Conservation (phyloP, 2,113 vertebrate species). For the Perognathus longimembris region DNA sequence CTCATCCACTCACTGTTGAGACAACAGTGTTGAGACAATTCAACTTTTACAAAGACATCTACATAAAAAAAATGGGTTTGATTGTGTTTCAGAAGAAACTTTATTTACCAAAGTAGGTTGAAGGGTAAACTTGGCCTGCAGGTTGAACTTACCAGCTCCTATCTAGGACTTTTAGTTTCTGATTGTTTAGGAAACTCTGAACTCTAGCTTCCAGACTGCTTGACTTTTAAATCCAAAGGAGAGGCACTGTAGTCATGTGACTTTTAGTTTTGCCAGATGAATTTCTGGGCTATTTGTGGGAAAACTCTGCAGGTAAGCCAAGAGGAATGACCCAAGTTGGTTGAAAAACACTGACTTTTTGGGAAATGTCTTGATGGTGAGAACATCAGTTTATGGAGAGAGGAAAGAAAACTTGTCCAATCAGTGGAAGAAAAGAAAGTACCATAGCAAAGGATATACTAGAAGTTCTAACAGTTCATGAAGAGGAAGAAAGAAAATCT, state of each 20-base stretch:
- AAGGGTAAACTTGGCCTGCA: background rate
- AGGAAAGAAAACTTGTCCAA: background rate
- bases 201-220: conserved; percentile 47
- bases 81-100: conserved; percentile 11
- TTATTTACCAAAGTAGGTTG: background rate
- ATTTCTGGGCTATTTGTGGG: conserved; percentile 60
- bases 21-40: background rate
- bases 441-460: background rate
- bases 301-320: conserved; percentile 53
- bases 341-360: conserved; percentile 33
- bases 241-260: conserved; percentile 68
- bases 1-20: too few species aligned
- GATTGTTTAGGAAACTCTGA: conserved; percentile 68
- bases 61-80: background rate
- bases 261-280: conserved; percentile 57
- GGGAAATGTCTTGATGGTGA: background rate
- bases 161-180: background rate
- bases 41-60: background rate
- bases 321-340: conserved; percentile 56
- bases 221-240: conserved; percentile 67
- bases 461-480: conserved; percentile 24
- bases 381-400: conserved; percentile 27
- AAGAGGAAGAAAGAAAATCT: conserved; percentile 29
- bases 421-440: conserved; percentile 6
- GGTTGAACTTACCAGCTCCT: background rate